phyloP scores from a whole-genome alignment of 2,797 vertebrate species.

The Peromyscus attwateri region DNA sequence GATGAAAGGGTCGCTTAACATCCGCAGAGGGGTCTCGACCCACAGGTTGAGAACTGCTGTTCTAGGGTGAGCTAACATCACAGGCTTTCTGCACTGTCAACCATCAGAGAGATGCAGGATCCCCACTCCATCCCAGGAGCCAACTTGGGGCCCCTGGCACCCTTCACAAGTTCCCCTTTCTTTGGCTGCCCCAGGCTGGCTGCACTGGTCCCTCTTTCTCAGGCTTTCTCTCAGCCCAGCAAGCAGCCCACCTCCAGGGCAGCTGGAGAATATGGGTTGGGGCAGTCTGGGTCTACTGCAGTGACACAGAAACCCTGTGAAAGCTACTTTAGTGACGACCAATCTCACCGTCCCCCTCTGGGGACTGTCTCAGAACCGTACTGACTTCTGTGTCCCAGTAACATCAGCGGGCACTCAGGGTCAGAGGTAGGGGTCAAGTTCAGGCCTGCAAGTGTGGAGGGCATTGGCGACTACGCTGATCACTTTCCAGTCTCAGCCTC shows the following conservation, averaged over 20 bases:
- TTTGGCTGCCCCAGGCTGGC: neutral
- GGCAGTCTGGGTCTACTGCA: neutral
- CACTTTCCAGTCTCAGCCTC: neutral
- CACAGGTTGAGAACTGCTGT: neutral
- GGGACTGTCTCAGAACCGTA: neutral
- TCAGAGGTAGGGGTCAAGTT: neutral
- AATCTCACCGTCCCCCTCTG: neutral
- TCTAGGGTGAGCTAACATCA: neutral
- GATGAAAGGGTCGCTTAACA: neutral
- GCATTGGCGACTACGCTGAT: neutral
- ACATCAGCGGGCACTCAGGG: fast-evolving
- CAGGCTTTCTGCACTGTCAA: neutral
- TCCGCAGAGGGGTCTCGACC: neutral
- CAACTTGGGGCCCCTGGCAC: neutral
- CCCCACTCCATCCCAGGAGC: neutral
- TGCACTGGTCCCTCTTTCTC: neutral
- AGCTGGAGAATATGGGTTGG: fast-evolving
- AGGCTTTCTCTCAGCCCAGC: neutral
- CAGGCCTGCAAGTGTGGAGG: neutral
- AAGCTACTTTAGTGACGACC: neutral
- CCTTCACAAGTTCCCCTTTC: neutral
- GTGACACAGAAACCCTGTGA: neutral
- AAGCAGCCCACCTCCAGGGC: neutral
- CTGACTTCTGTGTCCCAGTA: neutral
- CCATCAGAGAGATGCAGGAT: neutral